Conservation (phyloP, 2,113 vertebrate genomes). For the Cyanoderma ruficeps region DNA sequence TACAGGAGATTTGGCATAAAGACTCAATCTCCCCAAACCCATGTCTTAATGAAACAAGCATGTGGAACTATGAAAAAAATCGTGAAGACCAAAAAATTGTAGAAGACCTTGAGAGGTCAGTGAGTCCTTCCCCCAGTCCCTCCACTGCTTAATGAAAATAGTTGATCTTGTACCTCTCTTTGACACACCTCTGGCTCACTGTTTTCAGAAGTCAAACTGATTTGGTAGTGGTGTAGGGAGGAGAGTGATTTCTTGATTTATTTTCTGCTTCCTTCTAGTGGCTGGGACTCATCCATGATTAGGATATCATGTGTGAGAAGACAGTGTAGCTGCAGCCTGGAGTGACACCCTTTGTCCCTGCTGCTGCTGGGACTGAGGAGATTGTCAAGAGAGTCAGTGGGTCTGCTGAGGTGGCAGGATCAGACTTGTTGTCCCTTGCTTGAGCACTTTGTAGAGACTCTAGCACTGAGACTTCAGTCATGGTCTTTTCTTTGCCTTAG, state of each 20-base stretch:
- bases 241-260: background rate
- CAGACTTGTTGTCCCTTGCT: background rate
- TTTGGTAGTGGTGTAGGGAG: background rate
- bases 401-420: background rate
- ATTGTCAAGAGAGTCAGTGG: background rate
- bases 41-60: fast-evolving
- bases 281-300: background rate
- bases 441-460: background rate
- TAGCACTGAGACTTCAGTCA: background rate
- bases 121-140: background rate
- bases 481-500: constrained; percentile 23
- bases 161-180: background rate
- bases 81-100: background rate
- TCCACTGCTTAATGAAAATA: background rate
- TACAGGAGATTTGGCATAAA: background rate
- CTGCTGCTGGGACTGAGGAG: background rate
- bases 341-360: background rate
- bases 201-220: background rate
- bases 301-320: background rate
- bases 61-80: background rate
- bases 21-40: background rate
- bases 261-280: background rate
- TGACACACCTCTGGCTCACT: background rate
- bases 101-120: background rate
- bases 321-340: background rate